Evolutionary conservation across 53 echinoderm and acorn worm genomes (phyloP).

Genomic region (Temnopleurus reevesii): DNA sequence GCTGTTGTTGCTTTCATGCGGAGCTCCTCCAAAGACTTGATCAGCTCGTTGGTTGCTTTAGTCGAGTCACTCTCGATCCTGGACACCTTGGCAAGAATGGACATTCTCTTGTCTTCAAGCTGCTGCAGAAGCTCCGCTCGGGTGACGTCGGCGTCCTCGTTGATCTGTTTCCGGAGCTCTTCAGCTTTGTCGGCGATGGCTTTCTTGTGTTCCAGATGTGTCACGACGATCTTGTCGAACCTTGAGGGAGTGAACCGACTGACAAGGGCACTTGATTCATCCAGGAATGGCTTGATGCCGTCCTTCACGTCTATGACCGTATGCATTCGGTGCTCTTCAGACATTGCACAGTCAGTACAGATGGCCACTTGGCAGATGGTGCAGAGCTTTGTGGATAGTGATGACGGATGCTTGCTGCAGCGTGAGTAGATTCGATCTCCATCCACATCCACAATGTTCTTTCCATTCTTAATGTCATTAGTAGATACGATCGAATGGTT

Average conservation of each 20-base stretch:
- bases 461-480: constrained; percentile 26
- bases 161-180: constrained; percentile 50
- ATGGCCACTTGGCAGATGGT: constrained; percentile 36
- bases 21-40: constrained; percentile 43
- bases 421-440: neutral
- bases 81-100: constrained; percentile 49
- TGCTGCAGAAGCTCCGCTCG: constrained; percentile 48
- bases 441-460: constrained; percentile 12
- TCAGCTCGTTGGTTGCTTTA: constrained; percentile 49
- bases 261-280: constrained; percentile 10
- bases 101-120: constrained; percentile 37
- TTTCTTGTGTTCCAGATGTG: constrained; percentile 50
- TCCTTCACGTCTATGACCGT: constrained; percentile 20
- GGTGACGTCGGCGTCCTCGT: constrained; percentile 40
- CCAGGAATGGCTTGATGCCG: constrained; percentile 36
- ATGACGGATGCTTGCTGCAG: neutral
- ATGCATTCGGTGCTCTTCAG: constrained; percentile 29
- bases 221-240: constrained; percentile 44
- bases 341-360: constrained; percentile 6
- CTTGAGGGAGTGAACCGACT: neutral
- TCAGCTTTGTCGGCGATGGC: constrained; percentile 49
- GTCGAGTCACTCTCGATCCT: constrained; percentile 41
- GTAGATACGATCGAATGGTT: constrained; percentile 39
- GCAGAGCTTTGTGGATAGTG: neutral
- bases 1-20: constrained; percentile 20